Base-by-base conservation (phyloP, 2,113 vertebrate species). In the Alouatta palliata region DNA sequence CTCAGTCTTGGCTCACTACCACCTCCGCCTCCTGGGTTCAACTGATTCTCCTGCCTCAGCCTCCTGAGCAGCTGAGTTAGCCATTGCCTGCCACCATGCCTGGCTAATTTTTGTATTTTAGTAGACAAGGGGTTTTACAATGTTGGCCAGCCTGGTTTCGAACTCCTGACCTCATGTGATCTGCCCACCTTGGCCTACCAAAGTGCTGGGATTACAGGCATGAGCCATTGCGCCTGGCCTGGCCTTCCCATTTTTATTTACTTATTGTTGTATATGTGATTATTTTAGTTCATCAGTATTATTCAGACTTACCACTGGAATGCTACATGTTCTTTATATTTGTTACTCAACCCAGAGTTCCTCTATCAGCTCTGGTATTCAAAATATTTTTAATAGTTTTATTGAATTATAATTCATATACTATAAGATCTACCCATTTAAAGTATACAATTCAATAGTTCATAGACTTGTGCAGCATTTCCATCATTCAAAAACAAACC, bases 381-480 rank as follows among this genome's bases (percentile, higher is more conserved):
- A 23, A 82, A 82, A n/a, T 81, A 43, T 87, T 61, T 56, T 66
- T 87, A 91, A 61, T 16, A 92, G 16, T 4, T 82, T 75, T 92
- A 52, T 56, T 75, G 45, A 71, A 73, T 43, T 81, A 8, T 87
- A 87, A 79, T 86, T 70, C 64, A 71, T 32, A 56, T 54, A 43
- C 8, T 12, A 8, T 71, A 54, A 45, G 27, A 82, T 54, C 25
- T 4, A 30, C 47, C n/a, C 70, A 76, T 68, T 66, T 95, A 82
- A 68, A 75, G 17, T 76, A 0, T 56, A 77, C 23, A 54, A 8
- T 40, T 91, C 47, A 70, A 1, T 90, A 68, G 16, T 49, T 90
- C 30, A 54, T 68, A 45, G 93, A 77, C 58, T 90, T 95, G 32
- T 91, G 40, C 13, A 91, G 86, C 35, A 71, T 86, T 95, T 86